phyloP scores from a whole-genome alignment of 2,888 invertebrate genomes.

The Papilio gigon region DNA sequence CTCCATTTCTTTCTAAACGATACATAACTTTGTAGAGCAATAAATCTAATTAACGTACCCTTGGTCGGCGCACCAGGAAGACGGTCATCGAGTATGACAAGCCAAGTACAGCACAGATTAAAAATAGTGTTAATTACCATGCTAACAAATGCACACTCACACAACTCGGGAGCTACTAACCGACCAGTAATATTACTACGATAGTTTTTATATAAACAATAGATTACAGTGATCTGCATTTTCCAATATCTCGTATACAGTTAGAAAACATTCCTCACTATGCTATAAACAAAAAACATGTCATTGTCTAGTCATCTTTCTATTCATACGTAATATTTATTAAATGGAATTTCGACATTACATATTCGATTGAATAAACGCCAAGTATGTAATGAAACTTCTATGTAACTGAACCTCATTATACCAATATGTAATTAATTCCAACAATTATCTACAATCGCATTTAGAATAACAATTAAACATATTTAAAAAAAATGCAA shows the following conservation, averaged over 20 bases:
- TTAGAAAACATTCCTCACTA: constrained; percentile 14
- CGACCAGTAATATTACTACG: not conserved
- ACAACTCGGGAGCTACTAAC: constrained; percentile 18
- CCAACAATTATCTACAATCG: not conserved
- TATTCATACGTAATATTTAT: constrained; percentile 12
- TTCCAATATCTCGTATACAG: not conserved
- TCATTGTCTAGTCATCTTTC: constrained; percentile 8
- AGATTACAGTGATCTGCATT: constrained; percentile 4
- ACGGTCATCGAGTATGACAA: constrained; percentile 25
- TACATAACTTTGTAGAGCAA: constrained; percentile 8
- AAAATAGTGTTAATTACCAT: constrained; percentile 31
- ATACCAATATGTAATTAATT: not conserved
- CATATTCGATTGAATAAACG: not conserved
- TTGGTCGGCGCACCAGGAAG: constrained; percentile 36
- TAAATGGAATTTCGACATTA: constrained; percentile 1
- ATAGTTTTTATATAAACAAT: constrained; percentile 17
- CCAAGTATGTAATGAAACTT: not conserved
- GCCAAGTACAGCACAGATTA: constrained; percentile 13
- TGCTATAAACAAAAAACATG: constrained; percentile 20
- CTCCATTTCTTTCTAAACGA: not conserved
- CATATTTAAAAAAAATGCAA: not conserved
- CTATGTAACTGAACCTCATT: not conserved
- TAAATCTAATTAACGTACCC: constrained; percentile 29
- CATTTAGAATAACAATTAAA: not conserved
- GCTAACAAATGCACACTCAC: constrained; percentile 22